These are phyloP conservation scores for Pecten maximus DNA, from an alignment of 2,888 invertebrate genomes.

Conservation along the genomic window DNA sequence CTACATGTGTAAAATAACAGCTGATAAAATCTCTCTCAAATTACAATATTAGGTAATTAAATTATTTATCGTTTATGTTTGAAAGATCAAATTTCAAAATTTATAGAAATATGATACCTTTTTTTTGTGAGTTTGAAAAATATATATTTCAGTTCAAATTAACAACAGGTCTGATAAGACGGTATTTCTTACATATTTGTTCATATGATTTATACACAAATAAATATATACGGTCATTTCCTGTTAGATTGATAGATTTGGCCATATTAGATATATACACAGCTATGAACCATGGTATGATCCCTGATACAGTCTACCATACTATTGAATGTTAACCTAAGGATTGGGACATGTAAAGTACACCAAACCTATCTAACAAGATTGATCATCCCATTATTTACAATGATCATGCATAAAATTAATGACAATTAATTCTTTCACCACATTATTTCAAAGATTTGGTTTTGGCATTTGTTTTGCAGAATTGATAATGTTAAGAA, in stretches of 20 bases:
- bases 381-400: background rate
- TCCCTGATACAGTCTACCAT: background rate
- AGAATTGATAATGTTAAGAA: too few relatives aligned
- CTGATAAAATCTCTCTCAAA: background rate
- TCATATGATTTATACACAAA: background rate
- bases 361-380: background rate
- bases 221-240: background rate
- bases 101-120: background rate
- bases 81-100: background rate
- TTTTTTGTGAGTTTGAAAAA: background rate
- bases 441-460: background rate
- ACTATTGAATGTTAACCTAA: background rate
- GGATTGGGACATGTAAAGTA: background rate
- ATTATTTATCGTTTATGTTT: background rate
- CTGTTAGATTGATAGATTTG: background rate
- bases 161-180: background rate
- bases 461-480: background rate
- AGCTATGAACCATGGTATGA: background rate
- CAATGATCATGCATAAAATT: background rate
- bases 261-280: too few relatives aligned
- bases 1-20: background rate
- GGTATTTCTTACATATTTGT: background rate
- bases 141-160: background rate
- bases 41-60: background rate
- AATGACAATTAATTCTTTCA: background rate